Evolutionary conservation across 2,113 vertebrate genomes (phyloP).

Genomic region (Phrynosoma blainvillii): DNA sequence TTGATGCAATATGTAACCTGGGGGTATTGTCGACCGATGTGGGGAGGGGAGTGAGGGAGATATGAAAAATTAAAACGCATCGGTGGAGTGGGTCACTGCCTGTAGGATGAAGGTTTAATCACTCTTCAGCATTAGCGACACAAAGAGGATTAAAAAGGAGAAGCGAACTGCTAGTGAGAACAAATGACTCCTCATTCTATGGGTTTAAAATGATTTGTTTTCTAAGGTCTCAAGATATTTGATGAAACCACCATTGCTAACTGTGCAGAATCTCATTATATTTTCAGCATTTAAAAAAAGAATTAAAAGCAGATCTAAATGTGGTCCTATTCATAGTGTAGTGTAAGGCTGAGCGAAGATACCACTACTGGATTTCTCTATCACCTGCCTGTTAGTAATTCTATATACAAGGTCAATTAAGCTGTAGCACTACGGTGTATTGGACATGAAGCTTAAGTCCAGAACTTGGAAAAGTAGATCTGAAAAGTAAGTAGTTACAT

Average conservation of each 20-base stretch:
- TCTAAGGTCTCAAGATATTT: constrained; percentile 47
- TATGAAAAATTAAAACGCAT: constrained; percentile 63
- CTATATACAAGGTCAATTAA: neutral
- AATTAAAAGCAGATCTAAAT: neutral
- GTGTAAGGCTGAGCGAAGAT: constrained; percentile 37
- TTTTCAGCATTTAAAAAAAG: constrained; percentile 34
- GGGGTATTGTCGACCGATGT: constrained; percentile 48
- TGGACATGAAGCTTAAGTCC: neutral
- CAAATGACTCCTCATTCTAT: constrained; percentile 42
- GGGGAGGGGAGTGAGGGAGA: constrained; percentile 7
- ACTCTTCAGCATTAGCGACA: constrained; percentile 44
- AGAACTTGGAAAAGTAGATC: too few relatives aligned
- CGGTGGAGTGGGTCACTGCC: constrained; percentile 36
- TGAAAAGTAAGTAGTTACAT: neutral
- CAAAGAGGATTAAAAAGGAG: constrained; percentile 50
- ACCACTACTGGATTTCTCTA: neutral
- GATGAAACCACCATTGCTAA: constrained; percentile 54
- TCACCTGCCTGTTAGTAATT: neutral
- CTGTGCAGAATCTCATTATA: constrained; percentile 41
- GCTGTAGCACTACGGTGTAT: neutral
- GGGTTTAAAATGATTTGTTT: constrained; percentile 59
- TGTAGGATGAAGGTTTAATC: constrained; percentile 65
- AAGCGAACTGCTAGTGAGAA: constrained; percentile 31
- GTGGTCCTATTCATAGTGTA: constrained; percentile 41
- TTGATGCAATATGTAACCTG: constrained; percentile 67